Evolutionary conservation across 1,140 invertebrate genomes (phyloP), one percentile per base, ranked within the genome.

Genomic region (Dreissena rostriformis): DNA sequence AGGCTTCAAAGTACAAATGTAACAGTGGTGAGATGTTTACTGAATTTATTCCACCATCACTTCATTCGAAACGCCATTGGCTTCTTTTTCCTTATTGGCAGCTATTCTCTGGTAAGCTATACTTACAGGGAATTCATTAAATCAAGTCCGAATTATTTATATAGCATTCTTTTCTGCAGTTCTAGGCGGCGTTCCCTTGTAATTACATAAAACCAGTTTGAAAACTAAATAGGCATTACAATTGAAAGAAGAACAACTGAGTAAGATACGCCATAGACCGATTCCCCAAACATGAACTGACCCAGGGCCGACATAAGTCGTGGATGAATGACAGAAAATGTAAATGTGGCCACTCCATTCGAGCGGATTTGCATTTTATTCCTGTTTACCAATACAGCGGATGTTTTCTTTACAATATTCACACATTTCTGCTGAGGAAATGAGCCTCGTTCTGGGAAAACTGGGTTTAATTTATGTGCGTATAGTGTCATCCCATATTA

Each of bases 191-290:
- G 65, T 67, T 24, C 24, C 5, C 15, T 11, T 67, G 65, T 11
- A 28, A 5, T 67, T 15, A 67, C 29, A 67, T 68, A 68, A 68
- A 68, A 68, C 39, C 19, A 68, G 6, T 22, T 68, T 68, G 17
- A 6, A 22, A 17, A 63, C 61, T 63, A n/a, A 63, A n/a, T 63
- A n/a, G 24, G 61, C 2, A 2, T 63, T n/a, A 2, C 2, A 2
- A 26, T 63, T n/a, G 24, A 6, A 28, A 28, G 17, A 68, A 68
- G 66, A 28, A 24, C 24, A 29, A 68, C 17, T 6, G 6, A 28
- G 39, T 68, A 17, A 19, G 17, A 68, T 4, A 26, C 14, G 29
- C 29, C 24, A 67, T 24, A 67, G 29, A 22, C 65, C 24, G 24
- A n/a, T 14, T 28, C 11, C 14, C 7, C 65, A 67, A 63, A n/a